phyloP scores from a whole-genome alignment of 2,113 vertebrate genomes.

The Motacilla tschutschensis region DNA sequence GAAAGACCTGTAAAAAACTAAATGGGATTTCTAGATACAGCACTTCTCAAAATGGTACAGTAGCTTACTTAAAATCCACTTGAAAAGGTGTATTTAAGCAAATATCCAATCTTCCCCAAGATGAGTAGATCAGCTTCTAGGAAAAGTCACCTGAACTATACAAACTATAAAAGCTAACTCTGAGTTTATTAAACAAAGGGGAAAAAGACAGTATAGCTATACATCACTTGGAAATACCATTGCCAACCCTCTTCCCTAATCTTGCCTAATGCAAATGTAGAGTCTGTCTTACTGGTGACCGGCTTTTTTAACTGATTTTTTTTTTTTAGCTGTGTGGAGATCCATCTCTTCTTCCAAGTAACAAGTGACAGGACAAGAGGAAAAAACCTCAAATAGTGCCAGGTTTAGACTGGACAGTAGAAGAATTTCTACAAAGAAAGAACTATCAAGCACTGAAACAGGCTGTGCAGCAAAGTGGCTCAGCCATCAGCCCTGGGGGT shows the following conservation, averaged over 20 bases:
- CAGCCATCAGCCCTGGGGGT: not conserved
- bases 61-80: not conserved
- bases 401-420: not conserved
- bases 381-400: not conserved
- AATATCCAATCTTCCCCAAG: not conserved
- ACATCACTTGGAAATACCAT: not conserved
- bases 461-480: accelerated
- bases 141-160: not conserved
- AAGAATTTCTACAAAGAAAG: not conserved
- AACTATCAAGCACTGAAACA: not conserved
- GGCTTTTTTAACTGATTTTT: not conserved
- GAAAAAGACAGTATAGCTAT: not conserved
- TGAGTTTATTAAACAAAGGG: not conserved
- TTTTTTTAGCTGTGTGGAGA: accelerated
- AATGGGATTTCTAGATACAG: not conserved
- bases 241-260: not conserved
- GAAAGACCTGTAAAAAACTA: not conserved
- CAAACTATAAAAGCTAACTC: not conserved
- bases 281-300: not conserved
- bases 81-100: not conserved
- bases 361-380: accelerated
- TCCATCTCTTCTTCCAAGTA: not conserved
- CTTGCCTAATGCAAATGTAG: not conserved
- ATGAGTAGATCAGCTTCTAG: not conserved
- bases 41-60: not conserved